Conservation (phyloP, 2,888 invertebrate species). For the Stenolophus ochropezus region DNA sequence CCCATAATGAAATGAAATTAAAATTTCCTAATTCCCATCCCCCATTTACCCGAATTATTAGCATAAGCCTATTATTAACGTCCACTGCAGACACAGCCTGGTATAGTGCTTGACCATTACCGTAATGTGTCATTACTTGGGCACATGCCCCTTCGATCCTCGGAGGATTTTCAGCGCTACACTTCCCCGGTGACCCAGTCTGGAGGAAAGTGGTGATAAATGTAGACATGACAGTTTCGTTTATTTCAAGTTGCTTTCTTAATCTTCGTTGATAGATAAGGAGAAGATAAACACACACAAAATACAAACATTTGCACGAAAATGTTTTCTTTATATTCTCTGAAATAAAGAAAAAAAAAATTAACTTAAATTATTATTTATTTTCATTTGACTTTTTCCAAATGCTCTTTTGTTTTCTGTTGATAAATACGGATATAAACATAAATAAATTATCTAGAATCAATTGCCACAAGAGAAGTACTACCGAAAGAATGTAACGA, state of each 20-base stretch:
- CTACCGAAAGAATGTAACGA: too few relatives aligned
- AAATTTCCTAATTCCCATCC: too few relatives aligned
- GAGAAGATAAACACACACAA: background rate
- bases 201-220: background rate
- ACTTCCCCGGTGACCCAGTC: background rate
- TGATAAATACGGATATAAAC: too few relatives aligned
- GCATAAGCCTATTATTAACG: background rate
- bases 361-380: too few relatives aligned
- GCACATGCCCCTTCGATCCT: background rate
- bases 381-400: too few relatives aligned
- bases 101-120: background rate
- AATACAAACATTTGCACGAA: too few relatives aligned
- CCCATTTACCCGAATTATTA: background rate
- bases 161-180: background rate
- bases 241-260: background rate
- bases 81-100: background rate
- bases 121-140: background rate
- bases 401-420: too few relatives aligned
- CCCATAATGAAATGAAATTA: too few relatives aligned
- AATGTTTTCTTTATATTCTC: too few relatives aligned
- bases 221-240: background rate
- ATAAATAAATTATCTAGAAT: too few relatives aligned
- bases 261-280: background rate
- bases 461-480: too few relatives aligned
- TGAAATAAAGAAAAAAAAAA: too few relatives aligned